Percentiles rank a stretch among this genome's conserved stretches.
Conservation (phyloP, 2,113 vertebrate genomes). For the Anser brachyrhynchus region DNA sequence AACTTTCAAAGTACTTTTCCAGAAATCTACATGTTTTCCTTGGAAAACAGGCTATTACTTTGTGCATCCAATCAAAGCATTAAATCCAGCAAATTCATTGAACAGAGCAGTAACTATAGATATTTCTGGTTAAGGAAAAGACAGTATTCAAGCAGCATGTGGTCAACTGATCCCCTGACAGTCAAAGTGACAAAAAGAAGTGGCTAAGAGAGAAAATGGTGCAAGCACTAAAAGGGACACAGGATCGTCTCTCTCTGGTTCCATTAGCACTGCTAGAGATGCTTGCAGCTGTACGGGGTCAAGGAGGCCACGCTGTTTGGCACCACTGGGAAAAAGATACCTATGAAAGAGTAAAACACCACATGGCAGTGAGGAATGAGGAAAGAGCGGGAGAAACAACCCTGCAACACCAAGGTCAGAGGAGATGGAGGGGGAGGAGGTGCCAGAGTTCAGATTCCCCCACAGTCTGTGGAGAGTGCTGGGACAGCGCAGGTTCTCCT, state of each 20-base stretch:
- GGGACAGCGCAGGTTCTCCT: background rate
- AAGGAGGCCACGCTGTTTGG: too few relatives aligned
- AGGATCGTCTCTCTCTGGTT: background rate
- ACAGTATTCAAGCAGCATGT: background rate
- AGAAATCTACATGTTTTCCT: background rate
- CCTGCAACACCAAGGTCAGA: rapidly evolving
- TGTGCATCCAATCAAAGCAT: background rate
- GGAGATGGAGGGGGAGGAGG: background rate
- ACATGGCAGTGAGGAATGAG: background rate
- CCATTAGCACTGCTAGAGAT: too few relatives aligned
- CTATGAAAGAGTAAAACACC: background rate
- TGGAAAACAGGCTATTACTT: background rate
- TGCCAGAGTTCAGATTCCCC: rapidly evolving
- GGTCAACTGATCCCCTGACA: background rate
- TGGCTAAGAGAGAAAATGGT: background rate
- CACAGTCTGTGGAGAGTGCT: background rate
- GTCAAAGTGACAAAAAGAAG: background rate
- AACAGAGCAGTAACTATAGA: background rate
- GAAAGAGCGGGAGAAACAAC: background rate
- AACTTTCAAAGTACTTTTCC: background rate
- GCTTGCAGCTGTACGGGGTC: rapidly evolving
- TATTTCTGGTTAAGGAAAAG: background rate
- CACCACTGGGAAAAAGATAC: rapidly evolving
- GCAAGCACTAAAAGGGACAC: background rate
- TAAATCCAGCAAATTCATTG: background rate